Evolutionary conservation across 2,888 invertebrate genomes (phyloP).

Genomic region (Megalurothrips usitatus): DNA sequence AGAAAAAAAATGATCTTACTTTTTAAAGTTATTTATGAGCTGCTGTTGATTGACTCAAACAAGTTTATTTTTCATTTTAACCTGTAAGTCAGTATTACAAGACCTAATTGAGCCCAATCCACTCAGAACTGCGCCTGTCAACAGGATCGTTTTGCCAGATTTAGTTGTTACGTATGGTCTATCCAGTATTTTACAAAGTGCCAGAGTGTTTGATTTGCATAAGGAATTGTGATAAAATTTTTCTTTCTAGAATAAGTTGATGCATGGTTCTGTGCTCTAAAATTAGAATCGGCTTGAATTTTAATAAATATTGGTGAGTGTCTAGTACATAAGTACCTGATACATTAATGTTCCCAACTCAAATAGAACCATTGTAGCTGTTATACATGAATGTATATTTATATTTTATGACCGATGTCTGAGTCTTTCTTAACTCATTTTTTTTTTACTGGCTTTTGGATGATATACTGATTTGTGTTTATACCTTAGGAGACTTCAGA

Average conservation of each 20-base stretch:
- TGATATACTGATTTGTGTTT: constrained; percentile 13
- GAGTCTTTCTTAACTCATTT: constrained; percentile 25
- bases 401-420: constrained; percentile 23
- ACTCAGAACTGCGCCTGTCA: neutral
- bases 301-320: constrained; percentile 17
- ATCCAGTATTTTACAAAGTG: constrained; percentile 23
- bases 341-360: constrained; percentile 14
- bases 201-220: constrained; percentile 2
- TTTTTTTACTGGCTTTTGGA: constrained; percentile 21
- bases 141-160: neutral
- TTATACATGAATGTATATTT: neutral
- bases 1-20: neutral
- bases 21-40: neutral
- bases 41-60: neutral
- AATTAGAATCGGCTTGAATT: constrained; percentile 25
- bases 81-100: constrained; percentile 22
- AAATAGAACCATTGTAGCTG: constrained; percentile 12
- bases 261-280: constrained; percentile 7
- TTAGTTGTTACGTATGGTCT: neutral
- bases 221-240: constrained; percentile 11
- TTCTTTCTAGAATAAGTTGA: constrained; percentile 14
- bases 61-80: neutral
- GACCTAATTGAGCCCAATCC: neutral
- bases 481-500: neutral
- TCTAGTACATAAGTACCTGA: constrained; percentile 26